Percentiles rank a stretch among this genome's conserved stretches.
phyloP scores from a whole-genome alignment of 2,888 invertebrate species.

The Nemapogon koenigi region DNA sequence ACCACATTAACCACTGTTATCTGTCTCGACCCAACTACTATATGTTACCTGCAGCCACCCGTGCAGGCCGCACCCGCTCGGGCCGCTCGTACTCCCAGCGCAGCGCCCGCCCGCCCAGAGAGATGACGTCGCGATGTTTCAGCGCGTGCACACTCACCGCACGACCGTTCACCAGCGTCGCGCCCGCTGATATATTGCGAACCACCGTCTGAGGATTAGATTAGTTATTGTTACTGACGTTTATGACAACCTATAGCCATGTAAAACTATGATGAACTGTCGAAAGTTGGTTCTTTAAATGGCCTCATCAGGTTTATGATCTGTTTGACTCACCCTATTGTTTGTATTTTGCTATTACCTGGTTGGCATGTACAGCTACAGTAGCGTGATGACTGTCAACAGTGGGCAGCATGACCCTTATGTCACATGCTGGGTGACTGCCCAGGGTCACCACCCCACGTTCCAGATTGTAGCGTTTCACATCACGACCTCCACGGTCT shows the following conservation, averaged over 20 bases:
- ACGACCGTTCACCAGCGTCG: conserved; percentile 45
- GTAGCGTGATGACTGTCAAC: conserved; percentile 47
- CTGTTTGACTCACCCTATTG: no score
- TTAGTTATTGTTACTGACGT: background rate
- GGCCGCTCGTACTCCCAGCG: conserved; percentile 48
- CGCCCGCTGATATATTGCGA: conserved; percentile 40
- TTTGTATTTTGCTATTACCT: no score
- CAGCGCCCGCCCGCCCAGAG: conserved; percentile 36
- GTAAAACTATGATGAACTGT: no score
- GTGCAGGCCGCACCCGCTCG: conserved; percentile 13
- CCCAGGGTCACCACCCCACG: conserved; percentile 44
- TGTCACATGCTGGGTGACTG: conserved; percentile 38
- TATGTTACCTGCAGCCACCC: conserved; percentile 13
- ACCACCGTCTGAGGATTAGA: conserved; percentile 38
- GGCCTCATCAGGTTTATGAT: no score
- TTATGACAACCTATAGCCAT: no score
- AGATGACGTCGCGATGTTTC: conserved; percentile 43
- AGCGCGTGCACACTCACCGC: conserved; percentile 43
- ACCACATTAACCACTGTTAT: no score
- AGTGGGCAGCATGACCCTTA: conserved; percentile 36
- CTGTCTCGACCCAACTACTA: no score
- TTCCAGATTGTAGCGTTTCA: conserved; percentile 33
- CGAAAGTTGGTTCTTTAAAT: no score
- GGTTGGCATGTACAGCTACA: conserved; percentile 37
- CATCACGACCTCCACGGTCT: conserved; percentile 40